These are phyloP conservation scores for Melanostoma mellinum DNA, from an alignment of 2,888 invertebrate species.

Conservation along the genomic window DNA sequence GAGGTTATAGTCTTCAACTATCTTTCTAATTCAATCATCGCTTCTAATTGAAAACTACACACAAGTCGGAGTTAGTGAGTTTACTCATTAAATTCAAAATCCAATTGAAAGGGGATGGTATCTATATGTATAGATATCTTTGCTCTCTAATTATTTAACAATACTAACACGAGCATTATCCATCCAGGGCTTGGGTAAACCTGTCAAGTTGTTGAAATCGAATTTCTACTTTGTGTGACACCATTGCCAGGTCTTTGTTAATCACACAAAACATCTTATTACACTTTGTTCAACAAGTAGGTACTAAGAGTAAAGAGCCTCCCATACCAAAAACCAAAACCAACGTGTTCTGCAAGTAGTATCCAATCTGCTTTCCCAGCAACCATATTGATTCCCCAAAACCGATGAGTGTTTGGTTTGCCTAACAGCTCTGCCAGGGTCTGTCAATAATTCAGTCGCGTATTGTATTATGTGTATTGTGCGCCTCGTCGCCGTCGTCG, in stretches of 20 bases:
- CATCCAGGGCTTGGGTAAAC: background rate
- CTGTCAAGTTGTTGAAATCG: conserved; percentile 19
- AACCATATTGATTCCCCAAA: conserved; percentile 39
- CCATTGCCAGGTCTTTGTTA: conserved; percentile 14
- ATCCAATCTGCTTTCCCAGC: conserved; percentile 19
- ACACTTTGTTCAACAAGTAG: conserved; percentile 36
- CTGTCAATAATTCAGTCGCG: conserved; percentile 60
- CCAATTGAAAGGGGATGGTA: conserved; percentile 3
- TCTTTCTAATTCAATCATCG: too few species aligned
- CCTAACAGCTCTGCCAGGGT: conserved; percentile 43
- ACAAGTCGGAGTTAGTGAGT: background rate
- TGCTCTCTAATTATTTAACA: conserved; percentile 31
- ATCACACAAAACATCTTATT: conserved; percentile 20
- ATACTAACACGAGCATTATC: conserved; percentile 4
- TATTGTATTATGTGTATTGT: background rate
- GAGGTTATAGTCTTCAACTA: too few species aligned
- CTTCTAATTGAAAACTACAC: too few species aligned
- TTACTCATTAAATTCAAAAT: conserved; percentile 22
- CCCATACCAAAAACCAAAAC: background rate
- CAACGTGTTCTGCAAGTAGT: background rate
- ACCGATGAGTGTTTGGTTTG: conserved; percentile 62
- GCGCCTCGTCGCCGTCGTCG: background rate
- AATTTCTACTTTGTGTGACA: conserved; percentile 16
- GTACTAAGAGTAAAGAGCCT: background rate
- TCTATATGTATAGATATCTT: background rate